phyloP scores from a whole-genome alignment of 2,888 invertebrate genomes.

The Scaptomyza polygonia region DNA sequence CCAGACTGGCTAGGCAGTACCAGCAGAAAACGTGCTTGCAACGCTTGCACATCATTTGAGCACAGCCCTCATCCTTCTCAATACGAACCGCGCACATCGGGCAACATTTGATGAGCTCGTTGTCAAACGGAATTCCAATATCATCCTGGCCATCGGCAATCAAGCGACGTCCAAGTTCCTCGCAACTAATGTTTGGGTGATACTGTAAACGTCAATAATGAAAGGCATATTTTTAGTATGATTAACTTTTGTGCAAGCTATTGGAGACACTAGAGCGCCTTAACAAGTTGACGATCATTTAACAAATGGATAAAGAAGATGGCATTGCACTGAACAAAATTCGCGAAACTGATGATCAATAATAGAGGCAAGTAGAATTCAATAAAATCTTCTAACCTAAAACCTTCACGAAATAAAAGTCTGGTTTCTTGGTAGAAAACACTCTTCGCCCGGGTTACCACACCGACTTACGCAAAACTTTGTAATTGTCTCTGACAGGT shows the following conservation, averaged over 20 bases:
- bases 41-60: slow-evolving; percentile 99
- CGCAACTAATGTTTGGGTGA: slow-evolving; percentile 90
- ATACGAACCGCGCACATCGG: slow-evolving; percentile 98
- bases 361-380: too few species aligned
- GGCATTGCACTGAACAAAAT: background rate
- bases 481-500: too few species aligned
- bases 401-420: too few species aligned
- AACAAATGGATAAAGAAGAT: background rate
- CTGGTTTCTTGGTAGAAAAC: too few species aligned
- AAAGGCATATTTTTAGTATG: background rate
- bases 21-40: slow-evolving; percentile 99
- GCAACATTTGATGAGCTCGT: slow-evolving; percentile 96
- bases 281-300: too few species aligned
- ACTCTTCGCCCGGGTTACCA: too few species aligned
- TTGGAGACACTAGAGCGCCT: background rate
- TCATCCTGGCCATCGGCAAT: slow-evolving; percentile 84
- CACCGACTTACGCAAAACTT: too few species aligned
- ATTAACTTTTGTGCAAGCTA: background rate
- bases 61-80: slow-evolving; percentile 98
- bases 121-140: slow-evolving; percentile 90
- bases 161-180: slow-evolving; percentile 86
- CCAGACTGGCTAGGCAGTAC: slow-evolving; percentile 98
- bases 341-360: background rate
- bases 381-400: too few species aligned
- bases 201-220: slow-evolving; percentile 85